Base-by-base conservation (phyloP, 1,140 invertebrate genomes). In the Drosophila baimaii region DNA sequence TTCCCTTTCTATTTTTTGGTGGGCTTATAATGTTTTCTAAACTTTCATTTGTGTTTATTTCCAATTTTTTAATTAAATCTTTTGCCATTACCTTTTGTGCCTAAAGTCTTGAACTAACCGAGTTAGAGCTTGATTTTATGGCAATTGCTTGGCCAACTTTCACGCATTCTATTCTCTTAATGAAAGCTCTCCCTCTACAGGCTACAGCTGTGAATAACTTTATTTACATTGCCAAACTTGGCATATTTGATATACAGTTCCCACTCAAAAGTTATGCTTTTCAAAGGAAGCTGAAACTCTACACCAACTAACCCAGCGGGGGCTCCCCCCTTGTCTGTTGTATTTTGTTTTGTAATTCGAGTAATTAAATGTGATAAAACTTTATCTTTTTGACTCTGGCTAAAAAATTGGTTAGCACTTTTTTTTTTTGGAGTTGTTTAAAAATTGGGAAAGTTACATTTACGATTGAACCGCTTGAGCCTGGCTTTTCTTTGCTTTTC, bases 151-250 rank as follows among this genome's bases (percentile, higher is more conserved):
- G 31, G 49, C 13, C 23, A 62, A 63, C 54, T 63, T 63, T 59
- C 13, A 63, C 52, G 52, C 25, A 29, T 63, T 63, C 54, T 63
- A 63, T 59, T 63, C 61, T 17, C 54, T 15, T 59, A 39, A 63
- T 59, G 19, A 63, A 63, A 41, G 31, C 49, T 52, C 29, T 56
- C 49, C 33, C 29, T 56, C 17, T 5, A 54, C 31, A n/a, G 23
- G 35, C 15, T 29, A 33, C 17, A 41, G 25, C 59, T 57, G 33
- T 57, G 61, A 59, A 63, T 63, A 59, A 63, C 61, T 63, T 73
- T 59, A 33, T 69, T 69, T 69, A 58, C 66, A 57, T 57, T 44
- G 65, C 33, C 46, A 25, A 57, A 59, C 49, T 75, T 46, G 19
- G 52, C 56, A 56, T 63, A 39, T 63, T 41, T 41, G n/a, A 61